Evolutionary conservation across 2,113 vertebrate genomes (phyloP), one percentile per base, ranked within the genome.

Genomic region (Glareola pratincola): DNA sequence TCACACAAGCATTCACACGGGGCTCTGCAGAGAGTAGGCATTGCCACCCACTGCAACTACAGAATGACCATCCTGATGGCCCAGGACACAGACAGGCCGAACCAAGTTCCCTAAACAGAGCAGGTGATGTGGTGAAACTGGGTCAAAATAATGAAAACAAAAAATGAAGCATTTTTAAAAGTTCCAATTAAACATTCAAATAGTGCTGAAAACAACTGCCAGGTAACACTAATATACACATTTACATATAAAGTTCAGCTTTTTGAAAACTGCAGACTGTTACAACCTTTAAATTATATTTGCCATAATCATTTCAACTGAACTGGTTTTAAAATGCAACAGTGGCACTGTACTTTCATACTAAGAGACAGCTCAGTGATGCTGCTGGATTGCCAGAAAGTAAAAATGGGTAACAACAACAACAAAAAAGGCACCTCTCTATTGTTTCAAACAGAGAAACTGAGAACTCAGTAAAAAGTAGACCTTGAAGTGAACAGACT

Each of bases 1-100:
- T 94, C 95, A 94, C 54, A 94, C 63, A 68, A 91, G 72, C 85
- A 95, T 94, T 92, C 97, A 96, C 89, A 81, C 96, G 88, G 92
- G 96, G 87, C 85, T 94, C 96, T 90, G 96, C 95, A 94, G 88
- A 80, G 76, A 87, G 43, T 11, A 91, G 93, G 77, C 74, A 96
- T 7, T 91, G 80, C 68, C 80, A 94, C 54, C 51, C 90, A 54
- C 4, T 76, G 56, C 80, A 97, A 88, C 69, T 62, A 75, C 23
- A 96, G 88, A 97, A 94, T 87, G 94, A 80, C 53, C 95, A 93
- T 82, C 92, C 93, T 62, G 56, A 71, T 43, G 60, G 94, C 69
- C 91, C 83, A 86, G 79, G 30, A 62, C 53, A 79, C 56, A 75
- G 91, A 96, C 27, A 93, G 94, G 90, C 88, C 96, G 62, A 93